phyloP scores from a whole-genome alignment of 2,113 vertebrate species.

The Oncorhynchus nerka region DNA sequence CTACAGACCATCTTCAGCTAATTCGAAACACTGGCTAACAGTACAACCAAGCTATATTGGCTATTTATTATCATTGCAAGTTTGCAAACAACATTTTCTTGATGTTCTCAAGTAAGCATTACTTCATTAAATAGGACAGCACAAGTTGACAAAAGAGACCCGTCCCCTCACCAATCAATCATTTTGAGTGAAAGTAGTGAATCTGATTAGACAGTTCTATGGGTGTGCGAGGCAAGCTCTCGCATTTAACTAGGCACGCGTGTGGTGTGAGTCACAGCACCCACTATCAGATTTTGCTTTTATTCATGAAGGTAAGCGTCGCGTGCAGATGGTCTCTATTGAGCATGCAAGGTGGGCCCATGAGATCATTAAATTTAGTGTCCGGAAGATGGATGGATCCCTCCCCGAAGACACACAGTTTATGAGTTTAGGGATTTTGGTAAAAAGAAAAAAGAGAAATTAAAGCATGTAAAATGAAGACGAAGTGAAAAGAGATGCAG shows the following conservation, averaged over 20 bases:
- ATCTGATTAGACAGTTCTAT: slow-evolving; percentile 55
- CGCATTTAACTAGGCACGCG: slow-evolving; percentile 38
- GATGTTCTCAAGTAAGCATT: neutral
- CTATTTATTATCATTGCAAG: too few relatives aligned
- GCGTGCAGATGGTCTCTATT: slow-evolving; percentile 69
- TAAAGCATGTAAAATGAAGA: slow-evolving; percentile 67
- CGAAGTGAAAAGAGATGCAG: slow-evolving; percentile 54
- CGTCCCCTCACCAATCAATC: slow-evolving; percentile 41
- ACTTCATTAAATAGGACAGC: neutral
- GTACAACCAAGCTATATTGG: too few relatives aligned
- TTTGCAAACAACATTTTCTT: too few relatives aligned
- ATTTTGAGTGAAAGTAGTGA: slow-evolving; percentile 42
- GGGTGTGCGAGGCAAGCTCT: slow-evolving; percentile 12
- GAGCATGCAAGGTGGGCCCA: slow-evolving; percentile 51
- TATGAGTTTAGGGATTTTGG: slow-evolving; percentile 67
- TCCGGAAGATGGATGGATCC: slow-evolving; percentile 72
- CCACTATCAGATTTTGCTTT: slow-evolving; percentile 51
- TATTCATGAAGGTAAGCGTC: slow-evolving; percentile 43
- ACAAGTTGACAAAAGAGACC: neutral
- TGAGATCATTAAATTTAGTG: slow-evolving; percentile 70
- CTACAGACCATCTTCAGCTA: neutral
- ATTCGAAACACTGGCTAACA: neutral
- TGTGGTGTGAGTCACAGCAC: slow-evolving; percentile 38
- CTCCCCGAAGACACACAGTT: slow-evolving; percentile 65
- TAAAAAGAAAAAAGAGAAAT: slow-evolving; percentile 66